These are phyloP conservation scores for Palythoa grandis DNA, from an alignment of 92 coral and sea anemone genomes.

Conservation along the genomic window DNA sequence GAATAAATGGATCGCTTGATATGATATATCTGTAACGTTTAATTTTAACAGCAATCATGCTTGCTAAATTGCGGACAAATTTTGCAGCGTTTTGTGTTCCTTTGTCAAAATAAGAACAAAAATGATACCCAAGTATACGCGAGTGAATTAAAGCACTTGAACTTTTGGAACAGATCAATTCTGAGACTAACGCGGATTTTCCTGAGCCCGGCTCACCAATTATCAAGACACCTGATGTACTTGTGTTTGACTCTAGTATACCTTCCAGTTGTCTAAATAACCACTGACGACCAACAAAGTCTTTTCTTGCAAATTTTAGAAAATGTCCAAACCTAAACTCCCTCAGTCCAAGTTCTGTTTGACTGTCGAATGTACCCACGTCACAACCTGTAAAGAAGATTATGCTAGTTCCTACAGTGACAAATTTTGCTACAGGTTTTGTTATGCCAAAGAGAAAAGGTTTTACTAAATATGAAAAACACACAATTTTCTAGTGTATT, in stretches of 20 bases:
- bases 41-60: constrained; percentile 67
- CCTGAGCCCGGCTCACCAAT: constrained; percentile 75
- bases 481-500: too few species aligned
- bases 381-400: constrained; percentile 15
- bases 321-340: constrained; percentile 57
- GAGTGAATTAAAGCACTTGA: constrained; percentile 77
- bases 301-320: constrained; percentile 36
- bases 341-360: constrained; percentile 33
- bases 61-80: constrained; percentile 88
- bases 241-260: not conserved
- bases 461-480: too few species aligned
- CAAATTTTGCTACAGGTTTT: too few species aligned
- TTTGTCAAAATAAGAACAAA: constrained; percentile 75
- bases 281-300: constrained; percentile 72
- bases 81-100: constrained; percentile 72
- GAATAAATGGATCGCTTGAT: constrained; percentile 50
- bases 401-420: not conserved
- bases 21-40: constrained; percentile 58
- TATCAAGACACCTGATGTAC: constrained; percentile 55
- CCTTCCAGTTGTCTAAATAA: constrained; percentile 61
- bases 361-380: not conserved
- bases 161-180: constrained; percentile 77
- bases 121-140: constrained; percentile 81
- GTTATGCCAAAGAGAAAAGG: too few species aligned
- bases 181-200: constrained; percentile 78